Conservation (phyloP, 1,140 invertebrate genomes). For the Bombus turneri region DNA sequence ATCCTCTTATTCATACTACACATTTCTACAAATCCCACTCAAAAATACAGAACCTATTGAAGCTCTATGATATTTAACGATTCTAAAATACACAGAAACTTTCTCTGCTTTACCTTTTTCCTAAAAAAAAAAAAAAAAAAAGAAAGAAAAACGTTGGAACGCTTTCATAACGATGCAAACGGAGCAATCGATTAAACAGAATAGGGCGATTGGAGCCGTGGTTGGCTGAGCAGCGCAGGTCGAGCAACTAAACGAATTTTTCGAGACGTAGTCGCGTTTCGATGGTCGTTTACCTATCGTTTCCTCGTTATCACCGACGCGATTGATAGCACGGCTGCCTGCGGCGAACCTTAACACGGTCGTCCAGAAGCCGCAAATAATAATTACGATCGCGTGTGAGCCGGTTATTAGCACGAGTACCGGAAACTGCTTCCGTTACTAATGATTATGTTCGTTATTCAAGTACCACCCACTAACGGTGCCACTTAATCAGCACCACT, state of each 20-base stretch:
- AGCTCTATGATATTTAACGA: background rate
- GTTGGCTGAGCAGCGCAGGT: background rate
- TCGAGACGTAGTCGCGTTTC: background rate
- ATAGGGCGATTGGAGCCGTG: background rate
- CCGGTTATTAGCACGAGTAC: slow-evolving; percentile 69
- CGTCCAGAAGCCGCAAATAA: slow-evolving; percentile 66
- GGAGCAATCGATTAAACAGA: background rate
- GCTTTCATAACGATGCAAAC: background rate
- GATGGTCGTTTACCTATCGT: background rate
- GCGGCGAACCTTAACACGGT: slow-evolving; percentile 36
- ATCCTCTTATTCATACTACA: too few species aligned
- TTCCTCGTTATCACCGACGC: slow-evolving; percentile 32
- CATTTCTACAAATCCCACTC: too few species aligned
- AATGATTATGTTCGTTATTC: slow-evolving; percentile 73
- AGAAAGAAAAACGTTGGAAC: background rate
- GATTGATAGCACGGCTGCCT: slow-evolving; percentile 35
- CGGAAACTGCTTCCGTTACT: slow-evolving; percentile 72
- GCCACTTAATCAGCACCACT: slow-evolving; percentile 70
- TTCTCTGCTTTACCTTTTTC: background rate
- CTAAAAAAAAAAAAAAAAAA: background rate
- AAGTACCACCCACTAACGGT: slow-evolving; percentile 66
- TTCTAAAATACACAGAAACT: background rate
- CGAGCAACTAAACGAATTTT: background rate
- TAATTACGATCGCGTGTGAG: slow-evolving; percentile 73
- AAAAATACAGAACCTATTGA: too few species aligned